Evolutionary conservation across 1,140 invertebrate species (phyloP).

Genomic region (Drosophila subobscura): DNA sequence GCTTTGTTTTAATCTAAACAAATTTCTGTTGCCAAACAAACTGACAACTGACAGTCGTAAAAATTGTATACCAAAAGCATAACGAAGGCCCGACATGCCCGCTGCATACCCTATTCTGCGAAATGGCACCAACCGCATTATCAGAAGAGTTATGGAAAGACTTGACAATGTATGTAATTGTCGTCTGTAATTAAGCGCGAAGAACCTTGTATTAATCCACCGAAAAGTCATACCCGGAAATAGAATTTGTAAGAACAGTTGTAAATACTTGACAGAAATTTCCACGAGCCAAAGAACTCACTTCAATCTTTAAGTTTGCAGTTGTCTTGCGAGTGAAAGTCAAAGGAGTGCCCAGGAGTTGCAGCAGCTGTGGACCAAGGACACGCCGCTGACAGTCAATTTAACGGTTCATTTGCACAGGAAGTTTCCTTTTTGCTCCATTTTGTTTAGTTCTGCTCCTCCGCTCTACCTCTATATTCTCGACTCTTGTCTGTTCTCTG

Average conservation of each 20-base stretch:
- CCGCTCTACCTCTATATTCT: slow-evolving; percentile 10
- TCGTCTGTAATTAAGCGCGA: not conserved
- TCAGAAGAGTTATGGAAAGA: not conserved
- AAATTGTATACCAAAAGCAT: slow-evolving; percentile 20
- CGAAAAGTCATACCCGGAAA: too few relatives aligned
- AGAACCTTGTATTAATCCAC: too few relatives aligned
- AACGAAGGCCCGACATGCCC: not conserved
- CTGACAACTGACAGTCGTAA: slow-evolving; percentile 56
- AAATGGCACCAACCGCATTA: not conserved
- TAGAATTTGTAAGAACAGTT: too few relatives aligned
- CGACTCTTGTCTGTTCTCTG: too few relatives aligned
- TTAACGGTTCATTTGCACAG: slow-evolving; percentile 75
- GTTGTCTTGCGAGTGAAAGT: slow-evolving; percentile 12
- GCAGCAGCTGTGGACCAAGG: slow-evolving; percentile 28
- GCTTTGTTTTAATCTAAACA: slow-evolving; percentile 27
- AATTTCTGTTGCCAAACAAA: slow-evolving; percentile 53
- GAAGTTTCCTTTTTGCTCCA: slow-evolving; percentile 21
- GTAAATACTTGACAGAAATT: too few relatives aligned
- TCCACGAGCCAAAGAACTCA: not conserved
- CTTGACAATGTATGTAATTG: not conserved
- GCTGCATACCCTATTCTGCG: not conserved
- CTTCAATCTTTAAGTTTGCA: slow-evolving; percentile 13
- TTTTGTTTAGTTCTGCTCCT: slow-evolving; percentile 12
- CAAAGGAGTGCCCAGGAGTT: slow-evolving; percentile 35
- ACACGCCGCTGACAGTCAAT: slow-evolving; percentile 50